These are phyloP conservation scores for Resseliella maxima DNA, from an alignment of 2,888 invertebrate genomes.

Conservation along the genomic window DNA sequence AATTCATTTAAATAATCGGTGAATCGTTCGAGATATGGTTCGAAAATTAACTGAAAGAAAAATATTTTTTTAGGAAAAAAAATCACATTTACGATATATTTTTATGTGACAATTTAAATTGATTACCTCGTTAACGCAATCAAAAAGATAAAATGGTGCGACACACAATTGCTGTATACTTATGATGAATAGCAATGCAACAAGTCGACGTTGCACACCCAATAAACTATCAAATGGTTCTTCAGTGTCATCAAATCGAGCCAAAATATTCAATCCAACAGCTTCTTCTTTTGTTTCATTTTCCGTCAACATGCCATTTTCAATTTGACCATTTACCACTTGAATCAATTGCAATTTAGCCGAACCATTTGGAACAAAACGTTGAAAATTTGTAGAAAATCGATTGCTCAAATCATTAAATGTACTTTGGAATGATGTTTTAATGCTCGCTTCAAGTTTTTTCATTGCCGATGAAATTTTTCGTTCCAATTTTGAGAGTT, in stretches of 20 bases:
- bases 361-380: background rate
- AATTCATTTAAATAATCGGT: background rate
- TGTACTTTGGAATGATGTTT: conserved; percentile 16
- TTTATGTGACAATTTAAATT: background rate
- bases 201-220: background rate
- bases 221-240: background rate
- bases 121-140: background rate
- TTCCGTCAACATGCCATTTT: background rate
- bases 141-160: conserved; percentile 20
- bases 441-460: background rate
- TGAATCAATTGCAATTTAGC: conserved; percentile 24
- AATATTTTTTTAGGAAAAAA: background rate
- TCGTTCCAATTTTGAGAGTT: background rate
- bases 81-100: background rate
- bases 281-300: background rate
- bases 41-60: conserved; percentile 9
- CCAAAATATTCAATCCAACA: background rate
- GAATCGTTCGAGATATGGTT: background rate
- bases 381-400: background rate
- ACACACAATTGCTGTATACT: conserved; percentile 14
- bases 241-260: background rate
- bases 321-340: too few relatives aligned
- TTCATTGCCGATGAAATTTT: background rate
- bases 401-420: background rate
- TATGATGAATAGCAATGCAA: background rate